Base-by-base conservation (phyloP, 1,140 invertebrate genomes). In the Zaprionus inermis region DNA sequence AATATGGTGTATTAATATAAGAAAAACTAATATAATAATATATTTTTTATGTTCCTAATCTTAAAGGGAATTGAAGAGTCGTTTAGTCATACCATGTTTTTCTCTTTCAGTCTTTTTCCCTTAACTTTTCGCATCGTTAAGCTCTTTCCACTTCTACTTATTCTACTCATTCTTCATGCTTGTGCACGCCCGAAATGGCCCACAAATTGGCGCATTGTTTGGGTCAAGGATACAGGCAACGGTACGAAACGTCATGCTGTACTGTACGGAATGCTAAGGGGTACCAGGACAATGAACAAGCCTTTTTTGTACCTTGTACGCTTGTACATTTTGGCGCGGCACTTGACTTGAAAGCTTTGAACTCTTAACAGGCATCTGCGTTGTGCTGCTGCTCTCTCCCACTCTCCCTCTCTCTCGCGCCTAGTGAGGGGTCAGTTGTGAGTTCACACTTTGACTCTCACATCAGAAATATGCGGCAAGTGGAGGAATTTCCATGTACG, bases 161-260 rank as follows among this genome's bases (percentile, higher is more conserved):
- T 44, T 44, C n/a, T 28, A 5, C 32, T 58, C 56, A 4, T 28
- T 28, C 24, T 28, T 28, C 24, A 0, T 28, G n/a, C 34, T n/a
- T 24, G 11, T 28, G 30, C 24, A n/a, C 32, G 30, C 71, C 57
- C 65, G 12, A 20, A 49, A 30, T 72, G 66, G 68, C 76, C 68
- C 72, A 79, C 72, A 76, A 82, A 72, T 83, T 76, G 65, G 44
- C 65, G 80, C 60, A 76, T 83, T 83, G 80, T 83, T 83, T 83
- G 80, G 80, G 80, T 79, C 80, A 83, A 83, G 80, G 80, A 83
- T 83, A 68, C 68, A 74, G 61, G 61, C 60, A 56, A 56, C 59
- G 75, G 69, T 28, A 28, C 24, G 24, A 28, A 81, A 46, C 76
- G 54, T 64, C 63, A 72, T 75, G 54, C 61, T 81, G 74, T 65